Conservation (phyloP, 2,797 vertebrate genomes). For the Sebastes umbrosus region DNA sequence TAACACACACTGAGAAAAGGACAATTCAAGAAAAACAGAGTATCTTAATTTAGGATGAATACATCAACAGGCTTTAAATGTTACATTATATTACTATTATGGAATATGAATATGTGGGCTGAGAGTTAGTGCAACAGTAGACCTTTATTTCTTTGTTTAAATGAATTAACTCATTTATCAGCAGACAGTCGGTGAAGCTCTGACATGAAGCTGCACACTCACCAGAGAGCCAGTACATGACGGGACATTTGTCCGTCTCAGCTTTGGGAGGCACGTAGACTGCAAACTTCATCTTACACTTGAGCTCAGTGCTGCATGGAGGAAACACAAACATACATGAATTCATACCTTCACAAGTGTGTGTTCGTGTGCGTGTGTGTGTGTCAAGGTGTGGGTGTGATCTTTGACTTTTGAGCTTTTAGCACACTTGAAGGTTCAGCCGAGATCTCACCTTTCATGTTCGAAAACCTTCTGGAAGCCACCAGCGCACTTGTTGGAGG, state of each 20-base stretch:
- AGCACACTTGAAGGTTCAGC: neutral
- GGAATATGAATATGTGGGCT: neutral
- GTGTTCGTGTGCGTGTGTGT: neutral
- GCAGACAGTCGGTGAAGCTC: neutral
- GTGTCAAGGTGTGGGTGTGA: neutral
- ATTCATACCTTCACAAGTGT: neutral
- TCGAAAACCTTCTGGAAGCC: slow-evolving; percentile 97
- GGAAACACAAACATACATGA: neutral
- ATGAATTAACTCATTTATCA: neutral
- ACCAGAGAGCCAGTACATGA: slow-evolving; percentile 96
- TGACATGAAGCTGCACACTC: slow-evolving; percentile 6
- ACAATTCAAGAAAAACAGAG: neutral
- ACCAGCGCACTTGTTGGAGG: slow-evolving; percentile 91
- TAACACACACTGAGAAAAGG: neutral
- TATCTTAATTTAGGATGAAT: too few relatives aligned
- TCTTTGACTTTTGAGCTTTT: neutral
- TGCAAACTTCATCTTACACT: slow-evolving; percentile 96
- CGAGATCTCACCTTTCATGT: slow-evolving; percentile 88
- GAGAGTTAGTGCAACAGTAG: neutral
- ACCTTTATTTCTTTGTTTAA: neutral
- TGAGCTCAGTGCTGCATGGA: slow-evolving; percentile 86
- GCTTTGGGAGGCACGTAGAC: slow-evolving; percentile 94
- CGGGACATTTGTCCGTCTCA: slow-evolving; percentile 90
- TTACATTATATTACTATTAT: too few relatives aligned
- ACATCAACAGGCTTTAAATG: too few relatives aligned